Percentiles rank a stretch among this genome's conserved stretches.
Conservation (phyloP, 2,888 invertebrate species). For the Graphium colonna region DNA sequence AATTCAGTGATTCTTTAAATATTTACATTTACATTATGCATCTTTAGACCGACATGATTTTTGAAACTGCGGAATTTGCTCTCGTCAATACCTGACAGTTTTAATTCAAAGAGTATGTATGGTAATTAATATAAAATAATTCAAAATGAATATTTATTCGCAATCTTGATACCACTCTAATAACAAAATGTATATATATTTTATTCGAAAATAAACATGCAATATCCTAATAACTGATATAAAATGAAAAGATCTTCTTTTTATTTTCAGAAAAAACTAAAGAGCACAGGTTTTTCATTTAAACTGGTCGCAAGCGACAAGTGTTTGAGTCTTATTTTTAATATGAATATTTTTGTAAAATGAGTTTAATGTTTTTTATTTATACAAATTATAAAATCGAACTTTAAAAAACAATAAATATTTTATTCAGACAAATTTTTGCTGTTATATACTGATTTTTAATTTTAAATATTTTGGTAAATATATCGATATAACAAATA, state of each 20-base stretch:
- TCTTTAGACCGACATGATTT: too few species aligned
- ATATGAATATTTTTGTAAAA: neutral
- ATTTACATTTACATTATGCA: too few species aligned
- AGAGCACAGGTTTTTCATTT: neutral
- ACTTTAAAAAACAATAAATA: neutral
- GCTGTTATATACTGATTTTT: too few species aligned
- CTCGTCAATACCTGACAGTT: too few species aligned
- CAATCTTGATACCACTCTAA: constrained; percentile 68
- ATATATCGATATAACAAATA: neutral
- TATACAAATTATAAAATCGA: neutral
- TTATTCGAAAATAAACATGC: constrained; percentile 31
- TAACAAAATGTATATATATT: constrained; percentile 48
- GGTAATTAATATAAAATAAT: too few species aligned
- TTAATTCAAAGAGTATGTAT: too few species aligned
- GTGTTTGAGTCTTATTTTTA: neutral
- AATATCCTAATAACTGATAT: neutral
- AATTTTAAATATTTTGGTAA: neutral
- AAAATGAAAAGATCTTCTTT: neutral
- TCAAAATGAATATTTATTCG: too few species aligned
- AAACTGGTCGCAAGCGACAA: neutral
- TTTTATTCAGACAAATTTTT: too few species aligned
- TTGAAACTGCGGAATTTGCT: too few species aligned
- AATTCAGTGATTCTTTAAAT: too few species aligned
- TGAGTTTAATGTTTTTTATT: neutral
- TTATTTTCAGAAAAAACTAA: neutral